Conservation (phyloP, 2,888 invertebrate species). For the Hypomecis atomaria region DNA sequence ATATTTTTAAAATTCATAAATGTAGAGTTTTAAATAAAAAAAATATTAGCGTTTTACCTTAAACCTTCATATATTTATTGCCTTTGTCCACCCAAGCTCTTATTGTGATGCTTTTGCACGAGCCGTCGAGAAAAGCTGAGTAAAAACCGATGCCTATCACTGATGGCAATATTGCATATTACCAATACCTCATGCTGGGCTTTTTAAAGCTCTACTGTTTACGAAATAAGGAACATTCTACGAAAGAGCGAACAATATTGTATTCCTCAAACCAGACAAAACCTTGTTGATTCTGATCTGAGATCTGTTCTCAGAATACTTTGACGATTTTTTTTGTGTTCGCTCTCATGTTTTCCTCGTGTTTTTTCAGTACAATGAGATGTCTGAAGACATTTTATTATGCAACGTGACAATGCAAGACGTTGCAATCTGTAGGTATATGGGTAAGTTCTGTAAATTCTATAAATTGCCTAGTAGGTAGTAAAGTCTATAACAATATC, state of each 20-base stretch:
- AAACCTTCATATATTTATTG: not conserved
- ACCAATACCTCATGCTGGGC: not conserved
- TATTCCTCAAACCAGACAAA: no score
- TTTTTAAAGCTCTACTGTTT: not conserved
- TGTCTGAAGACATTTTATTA: no score
- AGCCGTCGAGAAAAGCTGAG: not conserved
- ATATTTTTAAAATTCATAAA: no score
- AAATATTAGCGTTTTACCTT: not conserved
- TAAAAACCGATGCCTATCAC: constrained; percentile 8
- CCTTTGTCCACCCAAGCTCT: not conserved
- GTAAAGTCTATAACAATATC: not conserved
- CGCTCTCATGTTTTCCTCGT: no score
- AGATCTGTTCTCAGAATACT: no score
- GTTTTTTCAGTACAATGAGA: no score
- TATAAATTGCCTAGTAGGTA: no score
- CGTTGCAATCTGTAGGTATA: no score
- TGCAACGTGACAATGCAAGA: no score
- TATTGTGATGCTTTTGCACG: constrained; percentile 6
- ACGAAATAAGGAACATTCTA: not conserved
- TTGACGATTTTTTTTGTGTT: no score
- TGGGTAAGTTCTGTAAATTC: no score
- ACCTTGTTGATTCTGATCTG: no score
- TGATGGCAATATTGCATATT: constrained; percentile 10
- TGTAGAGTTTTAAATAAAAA: not conserved
- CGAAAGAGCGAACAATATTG: not conserved